Percentiles rank a stretch among this genome's conserved stretches.
These are phyloP conservation scores for Pandemis corylana DNA, from an alignment of 2,888 invertebrate species.

Conservation along the genomic window DNA sequence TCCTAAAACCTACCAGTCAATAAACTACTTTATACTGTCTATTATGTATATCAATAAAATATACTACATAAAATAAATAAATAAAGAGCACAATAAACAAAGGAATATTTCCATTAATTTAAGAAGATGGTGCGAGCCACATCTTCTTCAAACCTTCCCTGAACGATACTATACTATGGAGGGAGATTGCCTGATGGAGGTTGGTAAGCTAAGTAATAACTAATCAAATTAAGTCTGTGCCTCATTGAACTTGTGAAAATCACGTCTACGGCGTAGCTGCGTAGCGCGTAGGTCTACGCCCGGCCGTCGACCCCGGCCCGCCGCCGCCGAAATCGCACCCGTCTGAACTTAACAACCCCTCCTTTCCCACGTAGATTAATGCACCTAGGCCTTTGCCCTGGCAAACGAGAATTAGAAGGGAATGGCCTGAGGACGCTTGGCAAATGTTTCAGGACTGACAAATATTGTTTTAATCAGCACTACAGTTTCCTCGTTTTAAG, in stretches of 20 bases:
- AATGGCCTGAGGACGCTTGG: constrained; percentile 27
- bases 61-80: too few relatives aligned
- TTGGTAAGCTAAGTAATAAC: too few relatives aligned
- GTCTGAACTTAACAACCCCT: constrained; percentile 65
- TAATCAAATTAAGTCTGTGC: background rate
- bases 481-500: background rate
- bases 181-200: too few relatives aligned
- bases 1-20: too few relatives aligned
- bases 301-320: constrained; percentile 72
- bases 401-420: constrained; percentile 12
- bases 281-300: constrained; percentile 79
- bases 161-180: too few relatives aligned
- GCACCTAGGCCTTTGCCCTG: constrained; percentile 53
- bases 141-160: too few relatives aligned
- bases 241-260: constrained; percentile 45
- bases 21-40: too few relatives aligned
- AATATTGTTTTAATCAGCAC: background rate
- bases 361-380: constrained; percentile 66
- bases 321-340: constrained; percentile 73
- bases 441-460: background rate
- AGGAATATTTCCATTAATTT: too few relatives aligned
- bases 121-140: too few relatives aligned
- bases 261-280: constrained; percentile 78
- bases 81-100: too few relatives aligned
- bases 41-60: too few relatives aligned